Evolutionary conservation across 2,113 vertebrate species (phyloP).

Genomic region (Pleuronectes platessa): DNA sequence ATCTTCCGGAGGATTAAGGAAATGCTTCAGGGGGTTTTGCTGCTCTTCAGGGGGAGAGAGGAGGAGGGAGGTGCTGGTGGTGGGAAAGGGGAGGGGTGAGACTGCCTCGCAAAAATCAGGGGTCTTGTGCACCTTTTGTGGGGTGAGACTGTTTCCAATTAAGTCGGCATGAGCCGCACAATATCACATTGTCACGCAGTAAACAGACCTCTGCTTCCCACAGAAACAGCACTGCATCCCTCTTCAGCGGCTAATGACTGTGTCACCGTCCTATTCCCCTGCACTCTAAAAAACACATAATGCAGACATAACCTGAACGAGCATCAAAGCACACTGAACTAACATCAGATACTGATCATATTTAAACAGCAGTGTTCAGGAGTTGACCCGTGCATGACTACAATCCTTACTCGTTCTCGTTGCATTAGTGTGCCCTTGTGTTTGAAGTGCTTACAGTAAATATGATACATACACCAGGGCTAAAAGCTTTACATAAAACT

Average conservation of each 20-base stretch:
- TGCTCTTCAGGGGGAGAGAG: conserved; percentile 68
- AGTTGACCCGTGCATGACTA: conserved; percentile 77
- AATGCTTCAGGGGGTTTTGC: conserved; percentile 73
- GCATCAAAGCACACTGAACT: conserved; percentile 45
- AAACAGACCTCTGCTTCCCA: conserved; percentile 76
- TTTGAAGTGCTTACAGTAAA: conserved; percentile 89
- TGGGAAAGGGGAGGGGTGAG: conserved; percentile 68
- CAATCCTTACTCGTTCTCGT: conserved; percentile 68
- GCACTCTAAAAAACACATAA: conserved; percentile 44
- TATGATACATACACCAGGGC: conserved; percentile 87
- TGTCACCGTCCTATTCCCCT: conserved; percentile 63
- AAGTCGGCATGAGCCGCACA: conserved; percentile 77
- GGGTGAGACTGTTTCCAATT: conserved; percentile 81
- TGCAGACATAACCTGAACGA: conserved; percentile 49
- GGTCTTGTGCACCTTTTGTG: conserved; percentile 78
- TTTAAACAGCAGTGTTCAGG: conserved; percentile 61
- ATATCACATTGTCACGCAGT: conserved; percentile 81
- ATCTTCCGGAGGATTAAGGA: conserved; percentile 80
- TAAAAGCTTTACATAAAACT: conserved; percentile 90
- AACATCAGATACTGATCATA: conserved; percentile 77
- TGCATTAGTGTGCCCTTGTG: conserved; percentile 75
- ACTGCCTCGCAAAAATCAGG: conserved; percentile 74
- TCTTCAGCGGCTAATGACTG: conserved; percentile 62
- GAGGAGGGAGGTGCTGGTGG: conserved; percentile 38
- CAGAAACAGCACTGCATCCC: conserved; percentile 74